Base-by-base conservation (phyloP, 2,113 vertebrate species). In the Oostethus manadensis region DNA sequence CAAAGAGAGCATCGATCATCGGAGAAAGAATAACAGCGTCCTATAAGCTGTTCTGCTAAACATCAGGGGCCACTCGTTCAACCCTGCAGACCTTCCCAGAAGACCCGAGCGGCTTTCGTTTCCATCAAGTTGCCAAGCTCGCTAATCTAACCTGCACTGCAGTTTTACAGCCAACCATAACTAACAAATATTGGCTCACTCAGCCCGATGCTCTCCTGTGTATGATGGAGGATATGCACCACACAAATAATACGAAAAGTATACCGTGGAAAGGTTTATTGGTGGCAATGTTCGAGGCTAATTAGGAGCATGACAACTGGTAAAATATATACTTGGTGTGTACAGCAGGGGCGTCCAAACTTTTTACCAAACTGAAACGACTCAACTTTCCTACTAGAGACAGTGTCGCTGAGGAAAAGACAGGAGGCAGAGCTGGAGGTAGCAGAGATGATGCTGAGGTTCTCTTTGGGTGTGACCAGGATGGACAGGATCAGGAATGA, bases 101-200 rank as follows among this genome's bases (percentile, higher is more conserved):
- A 75, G 70, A 51, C 70, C 47, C 60, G 66, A 69, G 23, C 51
- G 58, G 40, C 73, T 72, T 66, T 75, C 65, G 74, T 85, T 79
- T 84, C 79, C 72, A 75, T 57, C 54, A 23, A 21, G 1, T 23
- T 18, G 29, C 77, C 67, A 73, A 72, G 58, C 43, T 70, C 60
- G 77, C 56, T 81, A 84, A 86, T 81, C 78, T 80, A 58, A 79
- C 33, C 44, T 45, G 18, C 26, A 42, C 16, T 14, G 21, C 9
- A 13, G 54, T 84, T 85, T 79, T 86, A 83, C 58, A 64, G 65
- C 70, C 15, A 26, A 49, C 85, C 23, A 16, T 79, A 71, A 71
- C 65, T 45, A n/a, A 55, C 49, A 48, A 71, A 64, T 62, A 66
- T 59, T 62, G 64, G 69, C 71, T 48, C 51, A 60, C 62, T 55